Evolutionary conservation across 1,140 invertebrate species (phyloP), one percentile per base, ranked within the genome.

Genomic region (Goniozus legneri): DNA sequence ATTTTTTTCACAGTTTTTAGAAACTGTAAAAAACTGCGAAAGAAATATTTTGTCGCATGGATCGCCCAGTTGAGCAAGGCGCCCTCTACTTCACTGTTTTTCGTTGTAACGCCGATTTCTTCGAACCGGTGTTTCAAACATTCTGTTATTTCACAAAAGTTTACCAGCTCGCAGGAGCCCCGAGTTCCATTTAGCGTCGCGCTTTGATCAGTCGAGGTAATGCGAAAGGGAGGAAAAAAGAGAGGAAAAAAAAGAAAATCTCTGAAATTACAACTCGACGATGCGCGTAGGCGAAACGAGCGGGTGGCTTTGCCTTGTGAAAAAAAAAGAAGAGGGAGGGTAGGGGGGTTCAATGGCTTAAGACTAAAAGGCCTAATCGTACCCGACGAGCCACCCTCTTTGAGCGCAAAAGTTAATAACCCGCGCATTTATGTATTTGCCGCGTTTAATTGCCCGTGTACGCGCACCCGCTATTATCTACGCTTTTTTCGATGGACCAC

Each of bases 331-430:
- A 18, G 43, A 8, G 40, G 38, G 48, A 54, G 52, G 44, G 50
- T 27, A 6, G 10, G 24, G 24, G 46, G 47, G 52, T 47, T 54
- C 42, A 50, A 54, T 27, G 21, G 48, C n/a, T 54, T 46, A 42
- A 50, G 48, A 30, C 30, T 42, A 46, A 54, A 54, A 50, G 52
- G 43, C 58, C 57, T 67, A 65, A 65, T 63, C 57, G 62, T 36
- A 48, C 52, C 41, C n/a, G n/a, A n/a, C n/a, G n/a, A n/a, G 52
- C 31, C 32, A 41, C 33, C 39, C 40, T 54, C 63, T 69, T 67
- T 67, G 65, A 66, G 51, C 56, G 42, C 53, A 65, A 64, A n/a
- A 65, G 64, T 65, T 69, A 67, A 69, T 60, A 69, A 64, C 65
- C n/a, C n/a, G 60, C 57, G 62, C 67, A 69, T 67, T 69, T 69